phyloP scores from a whole-genome alignment of 2,888 invertebrate species.

The Nysson spinosus region DNA sequence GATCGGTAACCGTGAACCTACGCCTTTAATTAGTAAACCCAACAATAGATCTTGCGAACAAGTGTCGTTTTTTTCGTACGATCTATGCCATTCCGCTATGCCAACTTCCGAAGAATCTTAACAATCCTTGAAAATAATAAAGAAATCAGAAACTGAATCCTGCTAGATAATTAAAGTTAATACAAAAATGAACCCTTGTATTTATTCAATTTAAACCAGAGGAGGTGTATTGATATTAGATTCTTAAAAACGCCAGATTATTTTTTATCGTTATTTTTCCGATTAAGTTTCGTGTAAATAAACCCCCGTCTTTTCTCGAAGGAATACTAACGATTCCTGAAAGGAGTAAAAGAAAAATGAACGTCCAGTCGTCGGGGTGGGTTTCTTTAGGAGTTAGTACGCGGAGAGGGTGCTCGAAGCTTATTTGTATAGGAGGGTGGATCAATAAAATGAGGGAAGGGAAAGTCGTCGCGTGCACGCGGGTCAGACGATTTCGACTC shows the following conservation, averaged over 20 bases:
- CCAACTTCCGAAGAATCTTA: too few species aligned
- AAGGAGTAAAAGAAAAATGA: constrained; percentile 36
- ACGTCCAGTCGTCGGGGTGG: constrained; percentile 54
- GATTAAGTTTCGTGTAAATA: background rate
- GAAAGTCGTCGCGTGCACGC: constrained; percentile 71
- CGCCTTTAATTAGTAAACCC: constrained; percentile 53
- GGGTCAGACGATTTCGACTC: constrained; percentile 67
- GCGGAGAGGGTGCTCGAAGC: constrained; percentile 62
- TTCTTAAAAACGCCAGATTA: too few species aligned
- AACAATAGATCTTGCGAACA: constrained; percentile 27
- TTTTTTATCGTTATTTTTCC: too few species aligned
- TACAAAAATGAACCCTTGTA: too few species aligned
- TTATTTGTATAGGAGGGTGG: constrained; percentile 73
- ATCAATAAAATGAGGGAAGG: constrained; percentile 76
- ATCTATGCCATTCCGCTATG: too few species aligned
- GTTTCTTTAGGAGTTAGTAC: constrained; percentile 63
- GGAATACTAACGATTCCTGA: background rate
- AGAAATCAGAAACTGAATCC: too few species aligned
- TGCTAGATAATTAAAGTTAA: too few species aligned
- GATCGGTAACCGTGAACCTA: constrained; percentile 46
- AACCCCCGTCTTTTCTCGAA: background rate
- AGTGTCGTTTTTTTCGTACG: constrained; percentile 23
- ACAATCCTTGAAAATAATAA: background rate
- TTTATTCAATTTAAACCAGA: too few species aligned
- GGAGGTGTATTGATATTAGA: too few species aligned